A percentile compares a stretch with the other conserved stretches of the same genome.
These are phyloP conservation scores for Blennius ocellaris DNA, from an alignment of 2,113 vertebrate species.

Conservation along the genomic window DNA sequence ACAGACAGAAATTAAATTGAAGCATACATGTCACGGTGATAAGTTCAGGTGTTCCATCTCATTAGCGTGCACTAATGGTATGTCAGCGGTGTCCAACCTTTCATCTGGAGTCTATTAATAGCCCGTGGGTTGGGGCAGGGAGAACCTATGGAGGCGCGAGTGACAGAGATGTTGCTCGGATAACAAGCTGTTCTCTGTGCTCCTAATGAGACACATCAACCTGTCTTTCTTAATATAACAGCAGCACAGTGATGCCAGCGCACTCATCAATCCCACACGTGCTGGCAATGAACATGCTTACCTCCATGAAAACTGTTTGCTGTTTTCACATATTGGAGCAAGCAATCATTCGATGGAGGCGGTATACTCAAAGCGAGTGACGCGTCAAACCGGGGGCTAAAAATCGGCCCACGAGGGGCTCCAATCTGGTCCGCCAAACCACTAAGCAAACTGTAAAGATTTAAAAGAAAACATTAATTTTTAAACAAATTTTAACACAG, in stretches of 20 bases:
- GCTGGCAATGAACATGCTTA: background rate
- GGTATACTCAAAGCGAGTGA: no score
- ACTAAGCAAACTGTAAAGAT: no score
- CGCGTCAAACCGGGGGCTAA: no score
- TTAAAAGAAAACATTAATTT: no score
- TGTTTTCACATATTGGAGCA: no score
- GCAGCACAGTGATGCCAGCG: background rate
- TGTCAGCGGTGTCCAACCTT: conserved; percentile 56
- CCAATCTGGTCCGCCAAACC: no score
- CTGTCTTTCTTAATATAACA: conserved; percentile 22
- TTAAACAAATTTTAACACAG: no score
- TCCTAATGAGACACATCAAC: conserved; percentile 46
- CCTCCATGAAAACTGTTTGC: no score
- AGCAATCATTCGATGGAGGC: no score
- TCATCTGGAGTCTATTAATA: conserved; percentile 55
- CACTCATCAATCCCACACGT: background rate
- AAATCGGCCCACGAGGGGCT: no score
- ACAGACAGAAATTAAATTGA: conserved; percentile 1
- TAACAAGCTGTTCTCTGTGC: conserved; percentile 30
- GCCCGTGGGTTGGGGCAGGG: conserved; percentile 4
- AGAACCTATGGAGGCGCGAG: conserved; percentile 12
- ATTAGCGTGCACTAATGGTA: conserved; percentile 50
- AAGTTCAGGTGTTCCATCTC: conserved; percentile 53
- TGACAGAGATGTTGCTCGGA: conserved; percentile 31
- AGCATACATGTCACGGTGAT: conserved; percentile 31